Conservation (phyloP, 2,888 invertebrate genomes). For the Pyrgus malvae region DNA sequence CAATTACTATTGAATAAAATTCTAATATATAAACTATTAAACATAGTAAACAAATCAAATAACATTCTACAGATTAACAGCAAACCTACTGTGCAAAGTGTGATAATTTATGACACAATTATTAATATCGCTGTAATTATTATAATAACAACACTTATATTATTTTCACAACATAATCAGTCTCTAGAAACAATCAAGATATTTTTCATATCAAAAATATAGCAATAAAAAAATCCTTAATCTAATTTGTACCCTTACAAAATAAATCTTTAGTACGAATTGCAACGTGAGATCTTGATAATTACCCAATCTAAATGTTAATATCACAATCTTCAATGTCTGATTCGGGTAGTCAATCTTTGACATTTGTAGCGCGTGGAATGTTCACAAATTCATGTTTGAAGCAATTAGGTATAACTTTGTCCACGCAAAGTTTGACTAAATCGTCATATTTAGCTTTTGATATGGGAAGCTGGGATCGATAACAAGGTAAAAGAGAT, state of each 20-base stretch:
- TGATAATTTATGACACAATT: background rate
- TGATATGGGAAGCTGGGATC: constrained; percentile 30
- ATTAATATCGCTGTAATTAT: background rate
- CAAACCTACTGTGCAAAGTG: background rate
- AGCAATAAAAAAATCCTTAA: background rate
- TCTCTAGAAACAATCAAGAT: too few species aligned
- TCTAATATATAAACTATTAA: background rate
- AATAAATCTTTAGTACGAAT: background rate
- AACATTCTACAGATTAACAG: background rate
- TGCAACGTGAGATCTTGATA: background rate
- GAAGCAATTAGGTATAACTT: constrained; percentile 32
- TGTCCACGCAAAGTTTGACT: constrained; percentile 31
- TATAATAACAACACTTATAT: background rate
- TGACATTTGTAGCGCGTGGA: constrained; percentile 21
- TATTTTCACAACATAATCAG: background rate
- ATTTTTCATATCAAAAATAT: background rate
- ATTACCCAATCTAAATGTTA: background rate
- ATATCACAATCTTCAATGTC: constrained; percentile 31
- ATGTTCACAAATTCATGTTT: constrained; percentile 29
- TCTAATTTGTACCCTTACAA: background rate
- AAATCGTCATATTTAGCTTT: constrained; percentile 32
- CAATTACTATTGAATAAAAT: background rate
- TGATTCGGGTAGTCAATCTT: constrained; percentile 31
- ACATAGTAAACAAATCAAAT: background rate
- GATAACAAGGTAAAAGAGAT: constrained; percentile 32